Evolutionary conservation across 1,140 invertebrate genomes (phyloP).

Genomic region (Bicyclus anynana): DNA sequence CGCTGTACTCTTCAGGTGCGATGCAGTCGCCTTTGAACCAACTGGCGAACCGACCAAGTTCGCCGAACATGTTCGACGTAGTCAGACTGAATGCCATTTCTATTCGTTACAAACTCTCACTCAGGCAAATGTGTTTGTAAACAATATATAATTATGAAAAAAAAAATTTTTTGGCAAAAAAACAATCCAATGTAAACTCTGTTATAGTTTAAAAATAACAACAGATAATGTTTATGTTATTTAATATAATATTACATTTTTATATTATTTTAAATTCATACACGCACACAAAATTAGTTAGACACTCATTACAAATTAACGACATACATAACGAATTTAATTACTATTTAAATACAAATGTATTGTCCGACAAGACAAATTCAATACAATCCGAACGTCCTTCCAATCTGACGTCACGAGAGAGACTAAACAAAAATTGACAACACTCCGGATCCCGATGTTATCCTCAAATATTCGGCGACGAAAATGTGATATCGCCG

Average conservation of each 20-base stretch:
- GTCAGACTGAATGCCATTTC: slow-evolving; percentile 61
- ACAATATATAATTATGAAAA: not conserved
- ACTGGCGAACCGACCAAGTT: slow-evolving; percentile 60
- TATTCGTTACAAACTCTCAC: not conserved
- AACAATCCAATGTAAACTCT: not conserved
- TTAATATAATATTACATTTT: not conserved
- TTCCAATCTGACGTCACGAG: slow-evolving; percentile 12
- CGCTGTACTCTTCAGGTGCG: slow-evolving; percentile 54
- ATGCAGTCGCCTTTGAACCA: slow-evolving; percentile 69
- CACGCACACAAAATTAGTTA: no score
- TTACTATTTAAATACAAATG: not conserved
- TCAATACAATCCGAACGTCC: slow-evolving; percentile 2
- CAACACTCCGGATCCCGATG: slow-evolving; percentile 18
- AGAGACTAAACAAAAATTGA: slow-evolving; percentile 36
- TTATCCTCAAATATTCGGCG: slow-evolving; percentile 26
- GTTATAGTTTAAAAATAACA: not conserved
- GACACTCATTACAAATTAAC: not conserved
- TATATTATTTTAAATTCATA: no score
- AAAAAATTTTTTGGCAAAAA: no score
- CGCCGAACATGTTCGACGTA: slow-evolving; percentile 61
- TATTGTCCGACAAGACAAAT: not conserved
- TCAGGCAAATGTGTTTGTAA: not conserved
- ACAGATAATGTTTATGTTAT: not conserved
- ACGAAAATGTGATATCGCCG: slow-evolving; percentile 1
- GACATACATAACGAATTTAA: not conserved